These are phyloP conservation scores for Yponomeuta sedellus DNA, from an alignment of 2,888 invertebrate species.

Conservation along the genomic window DNA sequence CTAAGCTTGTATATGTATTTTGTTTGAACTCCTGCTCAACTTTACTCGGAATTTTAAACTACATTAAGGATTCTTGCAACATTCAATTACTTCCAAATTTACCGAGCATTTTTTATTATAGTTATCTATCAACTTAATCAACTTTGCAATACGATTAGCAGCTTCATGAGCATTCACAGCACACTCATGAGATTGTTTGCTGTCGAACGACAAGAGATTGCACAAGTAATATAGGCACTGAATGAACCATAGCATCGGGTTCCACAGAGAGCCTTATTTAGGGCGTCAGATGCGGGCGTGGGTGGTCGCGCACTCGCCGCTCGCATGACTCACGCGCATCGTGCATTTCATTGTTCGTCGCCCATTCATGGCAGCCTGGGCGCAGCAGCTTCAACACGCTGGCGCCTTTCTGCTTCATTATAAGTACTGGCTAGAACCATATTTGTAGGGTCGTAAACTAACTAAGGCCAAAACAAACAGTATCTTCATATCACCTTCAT, in stretches of 20 bases:
- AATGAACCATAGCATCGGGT: conserved; percentile 1
- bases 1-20: conserved; percentile 19
- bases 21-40: conserved; percentile 14
- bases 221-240: background rate
- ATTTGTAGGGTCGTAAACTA: background rate
- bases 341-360: conserved; percentile 13
- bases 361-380: conserved; percentile 42
- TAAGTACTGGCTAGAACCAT: background rate
- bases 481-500: background rate
- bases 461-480: background rate
- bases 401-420: conserved; percentile 18
- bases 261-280: background rate
- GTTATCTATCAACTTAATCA: background rate
- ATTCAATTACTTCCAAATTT: background rate
- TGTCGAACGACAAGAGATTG: background rate
- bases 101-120: no score
- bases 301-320: conserved; percentile 28
- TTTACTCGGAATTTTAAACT: background rate
- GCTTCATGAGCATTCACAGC: background rate
- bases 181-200: background rate
- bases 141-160: background rate
- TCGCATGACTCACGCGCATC: conserved; percentile 37
- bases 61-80: background rate
- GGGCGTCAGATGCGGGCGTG: conserved; percentile 25
- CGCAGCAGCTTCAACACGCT: conserved; percentile 9